Conservation (phyloP, 2,113 vertebrate species). For the Pontoporia blainvillei region DNA sequence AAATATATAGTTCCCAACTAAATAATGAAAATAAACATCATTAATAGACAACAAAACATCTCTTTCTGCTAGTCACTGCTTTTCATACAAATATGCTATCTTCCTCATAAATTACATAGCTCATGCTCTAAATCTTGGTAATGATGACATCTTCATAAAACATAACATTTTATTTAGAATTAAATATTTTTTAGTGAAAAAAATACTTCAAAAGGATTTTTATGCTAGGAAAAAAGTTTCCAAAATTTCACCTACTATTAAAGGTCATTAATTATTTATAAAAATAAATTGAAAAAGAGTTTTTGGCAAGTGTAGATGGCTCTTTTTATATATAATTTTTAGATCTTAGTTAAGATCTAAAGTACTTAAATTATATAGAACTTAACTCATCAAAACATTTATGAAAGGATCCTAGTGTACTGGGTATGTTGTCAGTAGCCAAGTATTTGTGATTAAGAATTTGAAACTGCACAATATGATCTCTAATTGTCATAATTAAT, state of each 20-base stretch:
- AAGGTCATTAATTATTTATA: neutral
- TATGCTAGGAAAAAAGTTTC: neutral
- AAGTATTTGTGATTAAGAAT: neutral
- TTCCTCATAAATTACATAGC: neutral
- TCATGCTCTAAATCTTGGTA: slow-evolving; percentile 19
- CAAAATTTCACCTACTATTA: neutral
- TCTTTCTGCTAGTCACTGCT: neutral
- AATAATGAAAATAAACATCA: slow-evolving; percentile 23
- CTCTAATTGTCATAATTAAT: neutral
- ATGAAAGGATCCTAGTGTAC: neutral
- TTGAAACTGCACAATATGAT: neutral
- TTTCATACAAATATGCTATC: neutral
- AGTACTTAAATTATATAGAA: neutral
- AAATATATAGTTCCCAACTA: neutral
- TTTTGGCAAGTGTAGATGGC: neutral
- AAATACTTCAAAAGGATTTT: neutral
- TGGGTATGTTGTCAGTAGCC: neutral
- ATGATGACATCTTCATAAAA: neutral
- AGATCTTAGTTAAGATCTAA: neutral
- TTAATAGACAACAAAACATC: neutral
- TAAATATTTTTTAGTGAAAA: slow-evolving; percentile 6
- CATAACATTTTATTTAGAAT: neutral
- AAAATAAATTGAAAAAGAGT: neutral
- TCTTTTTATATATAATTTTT: neutral
- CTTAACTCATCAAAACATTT: neutral